Evolutionary conservation across 2,113 vertebrate genomes (phyloP).

Genomic region (Promerops cafer): DNA sequence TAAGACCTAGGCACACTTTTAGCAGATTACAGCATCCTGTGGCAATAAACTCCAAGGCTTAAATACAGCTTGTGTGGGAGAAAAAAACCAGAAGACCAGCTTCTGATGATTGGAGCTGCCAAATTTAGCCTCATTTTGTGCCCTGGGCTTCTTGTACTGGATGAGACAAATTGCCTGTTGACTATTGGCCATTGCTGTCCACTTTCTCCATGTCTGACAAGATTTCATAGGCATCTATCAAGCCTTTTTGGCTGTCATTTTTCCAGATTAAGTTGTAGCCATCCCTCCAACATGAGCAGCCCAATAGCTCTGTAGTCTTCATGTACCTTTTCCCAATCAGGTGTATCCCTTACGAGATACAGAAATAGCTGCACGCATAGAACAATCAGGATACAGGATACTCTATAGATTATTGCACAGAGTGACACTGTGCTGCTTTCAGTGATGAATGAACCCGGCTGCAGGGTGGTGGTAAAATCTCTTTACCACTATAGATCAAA

Average conservation of each 20-base stretch:
- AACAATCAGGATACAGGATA: neutral
- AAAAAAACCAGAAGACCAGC: neutral
- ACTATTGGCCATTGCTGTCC: neutral
- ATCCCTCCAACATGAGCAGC: neutral
- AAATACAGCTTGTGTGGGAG: neutral
- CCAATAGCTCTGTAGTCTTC: neutral
- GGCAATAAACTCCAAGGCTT: neutral
- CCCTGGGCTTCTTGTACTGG: neutral
- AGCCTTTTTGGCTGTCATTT: neutral
- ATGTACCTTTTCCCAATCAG: neutral
- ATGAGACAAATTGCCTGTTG: neutral
- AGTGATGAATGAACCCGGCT: neutral
- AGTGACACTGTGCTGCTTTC: neutral
- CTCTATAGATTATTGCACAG: neutral
- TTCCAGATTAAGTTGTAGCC: neutral
- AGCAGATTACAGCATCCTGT: neutral
- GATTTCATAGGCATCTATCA: neutral
- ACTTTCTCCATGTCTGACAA: neutral
- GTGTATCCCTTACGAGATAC: neutral
- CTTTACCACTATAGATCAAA: neutral
- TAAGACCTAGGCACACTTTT: neutral
- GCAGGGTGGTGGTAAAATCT: neutral
- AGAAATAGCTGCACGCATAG: rapidly evolving
- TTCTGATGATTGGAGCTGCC: neutral
- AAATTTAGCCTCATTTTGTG: neutral